A percentile compares a stretch with the other conserved stretches of the same genome.
phyloP scores from a whole-genome alignment of 2,113 vertebrate genomes.

The Damaliscus lunatus region DNA sequence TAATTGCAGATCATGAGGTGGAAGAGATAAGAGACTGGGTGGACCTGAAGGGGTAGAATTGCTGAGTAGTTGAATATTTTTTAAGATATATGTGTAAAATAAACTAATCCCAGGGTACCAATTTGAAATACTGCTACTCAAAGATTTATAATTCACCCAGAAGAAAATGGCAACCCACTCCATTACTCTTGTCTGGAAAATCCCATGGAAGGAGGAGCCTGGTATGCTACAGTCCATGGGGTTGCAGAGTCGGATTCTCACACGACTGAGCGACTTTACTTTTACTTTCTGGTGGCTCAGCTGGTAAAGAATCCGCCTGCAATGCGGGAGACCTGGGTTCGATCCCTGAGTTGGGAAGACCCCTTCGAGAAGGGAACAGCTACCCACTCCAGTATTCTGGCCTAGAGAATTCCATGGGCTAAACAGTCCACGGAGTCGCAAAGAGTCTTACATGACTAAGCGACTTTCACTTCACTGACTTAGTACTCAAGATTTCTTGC shows the following conservation, averaged over 20 bases:
- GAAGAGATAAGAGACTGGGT: not conserved
- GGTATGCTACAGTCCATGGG: not conserved
- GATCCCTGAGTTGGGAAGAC: not conserved
- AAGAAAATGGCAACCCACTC: not conserved
- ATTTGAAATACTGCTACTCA: not conserved
- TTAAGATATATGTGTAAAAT: not conserved
- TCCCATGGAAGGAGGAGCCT: not conserved
- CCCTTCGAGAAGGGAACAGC: not conserved
- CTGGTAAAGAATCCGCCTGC: not conserved
- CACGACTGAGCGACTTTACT: not conserved
- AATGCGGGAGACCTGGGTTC: not conserved
- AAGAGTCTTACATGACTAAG: not conserved
- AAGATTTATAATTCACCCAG: too few species aligned
- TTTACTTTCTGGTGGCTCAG: not conserved
- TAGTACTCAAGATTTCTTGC: not conserved
- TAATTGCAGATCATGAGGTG: not conserved
- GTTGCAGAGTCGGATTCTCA: not conserved
- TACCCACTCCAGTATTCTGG: not conserved
- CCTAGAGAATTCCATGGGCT: not conserved
- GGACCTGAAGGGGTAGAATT: not conserved
- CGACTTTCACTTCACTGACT: not conserved
- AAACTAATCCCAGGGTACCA: not conserved
- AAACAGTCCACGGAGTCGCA: fast-evolving
- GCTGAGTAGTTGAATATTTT: not conserved
- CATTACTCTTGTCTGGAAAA: not conserved